Evolutionary conservation across 2,797 vertebrate species (phyloP).

Genomic region (Euphonia xanthogaster): DNA sequence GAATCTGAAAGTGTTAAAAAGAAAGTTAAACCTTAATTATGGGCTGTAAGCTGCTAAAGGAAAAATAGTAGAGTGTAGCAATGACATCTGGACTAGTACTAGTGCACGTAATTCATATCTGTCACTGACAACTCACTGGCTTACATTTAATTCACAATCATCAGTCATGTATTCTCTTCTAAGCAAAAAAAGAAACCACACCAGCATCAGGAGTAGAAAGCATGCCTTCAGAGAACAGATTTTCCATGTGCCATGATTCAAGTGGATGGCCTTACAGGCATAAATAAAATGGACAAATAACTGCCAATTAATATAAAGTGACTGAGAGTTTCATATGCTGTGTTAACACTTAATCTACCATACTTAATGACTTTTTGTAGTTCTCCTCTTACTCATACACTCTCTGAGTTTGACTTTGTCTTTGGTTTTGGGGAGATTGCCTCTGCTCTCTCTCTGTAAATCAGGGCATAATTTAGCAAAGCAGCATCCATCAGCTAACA

Average conservation of each 20-base stretch:
- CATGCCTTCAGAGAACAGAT: slow-evolving; percentile 16
- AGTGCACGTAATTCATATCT: slow-evolving; percentile 54
- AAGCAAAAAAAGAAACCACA: slow-evolving; percentile 20
- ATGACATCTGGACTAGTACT: slow-evolving; percentile 47
- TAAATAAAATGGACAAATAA: slow-evolving; percentile 14
- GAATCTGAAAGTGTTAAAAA: slow-evolving; percentile 59
- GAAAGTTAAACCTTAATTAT: slow-evolving; percentile 60
- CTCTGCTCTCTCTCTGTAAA: not conserved
- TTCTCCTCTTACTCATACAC: not conserved
- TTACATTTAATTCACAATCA: slow-evolving; percentile 68
- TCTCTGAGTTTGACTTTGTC: not conserved
- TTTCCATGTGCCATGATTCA: not conserved
- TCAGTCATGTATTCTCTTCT: slow-evolving; percentile 65
- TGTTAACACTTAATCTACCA: slow-evolving; percentile 22
- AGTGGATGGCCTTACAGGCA: not conserved
- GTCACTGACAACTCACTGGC: slow-evolving; percentile 70
- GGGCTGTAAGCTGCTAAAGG: slow-evolving; percentile 37
- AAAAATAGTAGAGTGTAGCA: slow-evolving; percentile 36
- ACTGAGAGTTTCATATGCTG: not conserved
- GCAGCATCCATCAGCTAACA: not conserved
- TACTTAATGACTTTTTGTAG: slow-evolving; percentile 22
- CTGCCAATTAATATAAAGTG: slow-evolving; percentile 8
- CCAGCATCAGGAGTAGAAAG: not conserved
- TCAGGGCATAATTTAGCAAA: not conserved
- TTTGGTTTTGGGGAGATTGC: not conserved